These are phyloP conservation scores for Melanogrammus aeglefinus DNA, from an alignment of 2,797 vertebrate genomes.

Conservation along the genomic window DNA sequence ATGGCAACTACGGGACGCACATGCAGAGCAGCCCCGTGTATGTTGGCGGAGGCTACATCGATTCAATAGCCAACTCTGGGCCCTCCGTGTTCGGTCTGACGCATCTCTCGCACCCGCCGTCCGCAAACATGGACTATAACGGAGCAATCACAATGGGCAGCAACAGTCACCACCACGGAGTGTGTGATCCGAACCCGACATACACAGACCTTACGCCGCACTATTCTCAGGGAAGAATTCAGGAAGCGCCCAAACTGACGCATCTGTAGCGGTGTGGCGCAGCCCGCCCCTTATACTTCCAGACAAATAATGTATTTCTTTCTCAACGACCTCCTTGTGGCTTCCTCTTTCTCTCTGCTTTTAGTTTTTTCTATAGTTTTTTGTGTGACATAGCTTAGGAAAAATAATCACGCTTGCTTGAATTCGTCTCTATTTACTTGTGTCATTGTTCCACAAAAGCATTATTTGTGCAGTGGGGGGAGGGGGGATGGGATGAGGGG, in stretches of 20 bases:
- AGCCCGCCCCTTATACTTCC: conserved; percentile 62
- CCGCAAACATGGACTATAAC: conserved; percentile 91
- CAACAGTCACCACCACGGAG: conserved; percentile 91
- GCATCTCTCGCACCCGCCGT: conserved; percentile 87
- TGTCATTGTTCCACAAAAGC: conserved; percentile 81
- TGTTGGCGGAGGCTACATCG: conserved; percentile 91
- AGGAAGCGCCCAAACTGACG: conserved; percentile 98
- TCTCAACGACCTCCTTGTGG: conserved; percentile 1
- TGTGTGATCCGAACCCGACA: conserved; percentile 89
- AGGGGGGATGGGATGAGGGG: conserved; percentile 30
- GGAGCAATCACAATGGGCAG: conserved; percentile 89
- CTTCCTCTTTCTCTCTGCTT: conserved; percentile 45
- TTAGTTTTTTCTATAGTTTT: conserved; percentile 81
- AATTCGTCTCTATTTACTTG: conserved; percentile 84
- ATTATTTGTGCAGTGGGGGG: conserved; percentile 64
- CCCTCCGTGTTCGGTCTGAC: conserved; percentile 92
- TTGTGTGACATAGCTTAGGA: conserved; percentile 82
- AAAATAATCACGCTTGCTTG: conserved; percentile 87
- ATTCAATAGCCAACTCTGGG: conserved; percentile 88
- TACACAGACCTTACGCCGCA: conserved; percentile 97
- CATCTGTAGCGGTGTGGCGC: conserved; percentile 86
- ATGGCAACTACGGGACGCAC: conserved; percentile 89
- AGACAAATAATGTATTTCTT: conserved; percentile 40
- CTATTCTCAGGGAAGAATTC: conserved; percentile 99
- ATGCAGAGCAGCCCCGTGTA: conserved; percentile 96